Base-by-base conservation (phyloP, 1,140 invertebrate genomes). In the Stenopsyche tienmushanensis region DNA sequence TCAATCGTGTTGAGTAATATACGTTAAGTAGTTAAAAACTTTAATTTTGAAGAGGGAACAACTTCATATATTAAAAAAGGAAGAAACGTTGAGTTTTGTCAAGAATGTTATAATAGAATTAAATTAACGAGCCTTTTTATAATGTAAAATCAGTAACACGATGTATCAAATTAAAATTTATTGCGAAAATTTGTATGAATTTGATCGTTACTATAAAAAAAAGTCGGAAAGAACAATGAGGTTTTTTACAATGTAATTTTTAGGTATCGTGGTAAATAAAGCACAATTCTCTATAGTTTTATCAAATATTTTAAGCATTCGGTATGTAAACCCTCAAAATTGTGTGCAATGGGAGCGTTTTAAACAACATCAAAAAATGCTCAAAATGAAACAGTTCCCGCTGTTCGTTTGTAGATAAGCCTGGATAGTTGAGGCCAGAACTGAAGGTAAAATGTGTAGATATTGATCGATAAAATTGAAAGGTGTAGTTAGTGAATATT, bases 401-500 rank as follows among this genome's bases (percentile, higher is more conserved):
- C 20, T 44, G 41, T 60, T 44, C 47, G 9, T 26, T 21, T 47
- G 47, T 60, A 60, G 42, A 47, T 17, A 47, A 60, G 54, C 54
- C 54, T 57, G 9, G 23, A 53, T 25, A 17, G 54, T 42, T 2
- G 17, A 47, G 57, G 57, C 42, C 23, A 60, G 57, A 60, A 60
- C 57, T 60, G 57, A 60, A 26, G 54, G 52, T 50, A 2, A 42
- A 21, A 17, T 18, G 23, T 54, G 26, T 57, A 60, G 57, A 34
- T 60, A 60, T 21, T 60, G 13, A 45, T 34, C 5, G 13, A 60
- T 15, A 39, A 20, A 24, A 24, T 49, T 49, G 23, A 57, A 9
- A 25, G 57, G 23, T 47, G 57, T 60, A 60, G 57, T 60, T 60
- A 60, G 57, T 29, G 10, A 47, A 26, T 23, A 44, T 42, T 24